Evolutionary conservation across 2,888 invertebrate species (phyloP).

Genomic region (Hymenopus coronatus): DNA sequence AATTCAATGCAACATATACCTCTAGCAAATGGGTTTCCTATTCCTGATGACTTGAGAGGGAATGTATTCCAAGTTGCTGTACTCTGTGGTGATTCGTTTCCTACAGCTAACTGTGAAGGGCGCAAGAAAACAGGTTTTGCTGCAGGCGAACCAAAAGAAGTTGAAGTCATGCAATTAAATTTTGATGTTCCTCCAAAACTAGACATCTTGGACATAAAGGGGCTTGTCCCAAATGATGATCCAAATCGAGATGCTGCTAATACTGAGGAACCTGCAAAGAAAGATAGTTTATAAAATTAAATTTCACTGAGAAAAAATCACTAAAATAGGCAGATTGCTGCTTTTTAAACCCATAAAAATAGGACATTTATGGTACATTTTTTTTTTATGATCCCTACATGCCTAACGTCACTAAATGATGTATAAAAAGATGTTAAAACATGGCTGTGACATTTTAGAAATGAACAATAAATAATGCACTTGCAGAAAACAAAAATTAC

Average conservation of each 20-base stretch:
- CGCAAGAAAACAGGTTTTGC: conserved; percentile 25
- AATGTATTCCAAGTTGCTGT: not conserved
- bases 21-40: conserved; percentile 30
- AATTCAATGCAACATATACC: not conserved
- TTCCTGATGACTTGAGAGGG: conserved; percentile 4
- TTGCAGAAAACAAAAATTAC: no score
- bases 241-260: conserved; percentile 2
- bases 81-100: not conserved
- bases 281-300: not conserved
- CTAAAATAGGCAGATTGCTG: not conserved
- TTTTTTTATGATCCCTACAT: no score
- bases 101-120: conserved; percentile 29
- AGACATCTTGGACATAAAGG: not conserved
- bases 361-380: not conserved
- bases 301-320: not conserved
- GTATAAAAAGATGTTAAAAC: no score
- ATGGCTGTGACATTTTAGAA: no score
- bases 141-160: not conserved
- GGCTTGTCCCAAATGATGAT: not conserved
- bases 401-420: no score
- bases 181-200: not conserved
- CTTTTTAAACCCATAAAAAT: not conserved
- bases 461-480: no score
- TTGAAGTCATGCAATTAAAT: not conserved
- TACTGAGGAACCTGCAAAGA: not conserved